phyloP scores from a whole-genome alignment of 2,888 invertebrate species.

The Tipula unca region DNA sequence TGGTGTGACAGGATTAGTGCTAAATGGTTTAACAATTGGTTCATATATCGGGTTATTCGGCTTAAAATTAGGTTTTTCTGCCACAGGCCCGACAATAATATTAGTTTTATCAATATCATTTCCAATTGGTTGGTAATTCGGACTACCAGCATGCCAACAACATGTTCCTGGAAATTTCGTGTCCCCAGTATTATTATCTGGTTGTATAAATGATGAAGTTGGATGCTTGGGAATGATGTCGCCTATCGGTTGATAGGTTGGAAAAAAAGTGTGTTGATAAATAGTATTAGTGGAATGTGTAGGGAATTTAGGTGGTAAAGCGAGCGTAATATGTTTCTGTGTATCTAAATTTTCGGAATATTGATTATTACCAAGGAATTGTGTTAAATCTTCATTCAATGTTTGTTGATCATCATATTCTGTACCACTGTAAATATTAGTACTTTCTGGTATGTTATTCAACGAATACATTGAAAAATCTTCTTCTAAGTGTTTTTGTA shows the following conservation, averaged over 20 bases:
- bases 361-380: not conserved
- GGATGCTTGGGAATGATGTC: too few species aligned
- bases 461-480: not conserved
- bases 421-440: not conserved
- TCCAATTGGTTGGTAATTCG: not conserved
- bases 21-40: too few species aligned
- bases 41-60: too few species aligned
- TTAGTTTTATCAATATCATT: not conserved
- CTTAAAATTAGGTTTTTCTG: too few species aligned
- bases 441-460: not conserved
- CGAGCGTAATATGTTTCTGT: not conserved
- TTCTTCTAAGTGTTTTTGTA: not conserved
- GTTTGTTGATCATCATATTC: not conserved
- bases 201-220: not conserved
- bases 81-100: not conserved
- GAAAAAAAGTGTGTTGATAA: too few species aligned
- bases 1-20: too few species aligned
- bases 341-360: not conserved
- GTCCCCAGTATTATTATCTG: not conserved
- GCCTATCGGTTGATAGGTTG: too few species aligned
- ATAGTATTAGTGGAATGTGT: not conserved
- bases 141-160: not conserved
- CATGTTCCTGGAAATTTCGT: not conserved
- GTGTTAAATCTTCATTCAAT: not conserved
- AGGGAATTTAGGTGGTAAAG: not conserved